phyloP scores from a whole-genome alignment of 1,140 invertebrate genomes.

The Brachionus sp. region DNA sequence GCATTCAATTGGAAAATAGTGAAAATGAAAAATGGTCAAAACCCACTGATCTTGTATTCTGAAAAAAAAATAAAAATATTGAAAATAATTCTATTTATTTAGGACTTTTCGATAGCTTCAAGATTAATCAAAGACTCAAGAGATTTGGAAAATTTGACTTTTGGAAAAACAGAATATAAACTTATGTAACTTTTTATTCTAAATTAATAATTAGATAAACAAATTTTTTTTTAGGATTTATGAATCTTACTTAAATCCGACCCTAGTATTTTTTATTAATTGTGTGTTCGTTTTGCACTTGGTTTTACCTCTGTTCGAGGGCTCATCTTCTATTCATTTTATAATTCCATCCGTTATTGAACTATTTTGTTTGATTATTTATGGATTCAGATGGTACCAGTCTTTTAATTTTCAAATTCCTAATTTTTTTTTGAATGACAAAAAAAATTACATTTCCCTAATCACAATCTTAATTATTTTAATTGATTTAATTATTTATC shows the following conservation, averaged over 20 bases:
- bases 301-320: slow-evolving; percentile 60
- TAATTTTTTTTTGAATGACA: background rate
- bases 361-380: background rate
- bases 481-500: slow-evolving; percentile 61
- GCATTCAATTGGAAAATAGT: background rate
- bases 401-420: slow-evolving; percentile 28
- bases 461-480: slow-evolving; percentile 46
- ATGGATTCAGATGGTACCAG: background rate
- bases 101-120: slow-evolving; percentile 57
- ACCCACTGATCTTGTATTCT: background rate
- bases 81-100: slow-evolving; percentile 40
- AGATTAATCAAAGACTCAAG: slow-evolving; percentile 60
- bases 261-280: slow-evolving; percentile 54
- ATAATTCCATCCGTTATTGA: slow-evolving; percentile 52
- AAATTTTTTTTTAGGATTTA: slow-evolving; percentile 51
- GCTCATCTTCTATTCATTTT: slow-evolving; percentile 57
- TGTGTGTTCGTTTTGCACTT: slow-evolving; percentile 58
- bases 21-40: background rate
- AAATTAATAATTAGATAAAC: background rate
- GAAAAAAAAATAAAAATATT: background rate
- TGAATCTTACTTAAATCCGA: slow-evolving; percentile 53
- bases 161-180: slow-evolving; percentile 55
- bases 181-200: slow-evolving; percentile 53
- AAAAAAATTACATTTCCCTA: background rate
- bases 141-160: slow-evolving; percentile 57